Evolutionary conservation across 1,140 invertebrate species (phyloP).

Genomic region (Polyergus mexicanus): DNA sequence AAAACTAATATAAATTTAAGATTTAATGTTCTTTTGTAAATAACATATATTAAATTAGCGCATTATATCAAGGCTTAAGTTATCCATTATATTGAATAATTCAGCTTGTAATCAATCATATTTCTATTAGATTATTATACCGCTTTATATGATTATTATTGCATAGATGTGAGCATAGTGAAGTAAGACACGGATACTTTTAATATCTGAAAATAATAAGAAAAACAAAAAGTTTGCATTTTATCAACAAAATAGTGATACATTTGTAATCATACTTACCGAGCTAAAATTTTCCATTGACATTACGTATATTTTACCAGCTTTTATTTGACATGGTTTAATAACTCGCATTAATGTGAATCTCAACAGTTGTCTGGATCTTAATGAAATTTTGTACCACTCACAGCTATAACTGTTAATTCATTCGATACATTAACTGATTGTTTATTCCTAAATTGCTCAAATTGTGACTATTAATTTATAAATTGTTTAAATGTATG

Average conservation of each 20-base stretch:
- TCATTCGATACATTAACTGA: background rate
- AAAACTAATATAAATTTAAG: background rate
- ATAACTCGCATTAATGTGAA: constrained; percentile 61
- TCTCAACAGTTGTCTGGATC: constrained; percentile 62
- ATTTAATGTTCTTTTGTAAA: background rate
- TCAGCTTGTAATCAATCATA: background rate
- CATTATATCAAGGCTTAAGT: background rate
- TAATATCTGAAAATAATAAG: constrained; percentile 18
- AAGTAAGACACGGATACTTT: constrained; percentile 19
- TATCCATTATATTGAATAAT: background rate
- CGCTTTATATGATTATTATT: background rate
- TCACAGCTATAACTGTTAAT: constrained; percentile 41
- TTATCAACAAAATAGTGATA: background rate
- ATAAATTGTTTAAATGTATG: too few species aligned
- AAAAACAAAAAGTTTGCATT: background rate
- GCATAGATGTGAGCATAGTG: constrained; percentile 26
- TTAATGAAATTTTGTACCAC: constrained; percentile 69
- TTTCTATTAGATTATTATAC: background rate
- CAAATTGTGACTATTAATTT: background rate
- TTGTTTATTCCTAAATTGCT: background rate
- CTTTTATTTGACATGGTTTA: constrained; percentile 67
- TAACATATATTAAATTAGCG: background rate
- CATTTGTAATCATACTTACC: constrained; percentile 42
- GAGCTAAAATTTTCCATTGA: constrained; percentile 68
- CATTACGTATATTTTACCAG: constrained; percentile 66